Base-by-base conservation (phyloP, 2,888 invertebrate genomes). In the Ellobium chinense region DNA sequence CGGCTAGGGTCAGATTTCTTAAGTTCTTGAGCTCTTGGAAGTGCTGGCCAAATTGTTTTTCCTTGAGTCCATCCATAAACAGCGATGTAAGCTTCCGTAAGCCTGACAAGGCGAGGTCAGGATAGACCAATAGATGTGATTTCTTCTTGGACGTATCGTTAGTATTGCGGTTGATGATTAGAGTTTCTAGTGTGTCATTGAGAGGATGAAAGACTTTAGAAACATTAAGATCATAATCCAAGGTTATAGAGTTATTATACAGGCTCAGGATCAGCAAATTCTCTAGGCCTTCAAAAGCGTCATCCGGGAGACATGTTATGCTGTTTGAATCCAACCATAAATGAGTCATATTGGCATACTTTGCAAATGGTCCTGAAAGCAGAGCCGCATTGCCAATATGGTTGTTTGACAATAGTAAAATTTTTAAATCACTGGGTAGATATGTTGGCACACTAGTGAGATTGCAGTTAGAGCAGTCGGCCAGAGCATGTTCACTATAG, bases 21-120 rank as follows among this genome's bases (percentile, higher is more conserved):
- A 81, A 56, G 14, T 56, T 76, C 3, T 2, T 46, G 12, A 81
- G 24, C 0, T 36, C 14, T 9, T 14, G 39, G 31, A 70, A 76
- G 0, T 37, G 36, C 0, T 9, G 0, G 7, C 56, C 72, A 31
- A 81, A 70, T 9, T 21, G 1, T 21, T 31, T 46, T 27, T 70
- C n/a, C 2, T 4, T 37, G 18, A 81, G 36, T 14, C 81, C 81
- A 58, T 81, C 81, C 34, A 81, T 81, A 36, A 31, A 54, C 9
- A 81, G 65, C 4, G 14, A 12, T 29, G 39, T 62, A 9, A 81
- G 63, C 9, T 70, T 37, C 18, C 21, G 27, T 24, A 81, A 76
- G 21, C 62, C 34, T 34, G 76, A 76, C 46, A 81, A 24, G 0
- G 81, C 81, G 2, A 63, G 27, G 46, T 76, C 76, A 9, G 81